Evolutionary conservation across 2,113 vertebrate species (phyloP).

Genomic region (Aepyceros melampus): DNA sequence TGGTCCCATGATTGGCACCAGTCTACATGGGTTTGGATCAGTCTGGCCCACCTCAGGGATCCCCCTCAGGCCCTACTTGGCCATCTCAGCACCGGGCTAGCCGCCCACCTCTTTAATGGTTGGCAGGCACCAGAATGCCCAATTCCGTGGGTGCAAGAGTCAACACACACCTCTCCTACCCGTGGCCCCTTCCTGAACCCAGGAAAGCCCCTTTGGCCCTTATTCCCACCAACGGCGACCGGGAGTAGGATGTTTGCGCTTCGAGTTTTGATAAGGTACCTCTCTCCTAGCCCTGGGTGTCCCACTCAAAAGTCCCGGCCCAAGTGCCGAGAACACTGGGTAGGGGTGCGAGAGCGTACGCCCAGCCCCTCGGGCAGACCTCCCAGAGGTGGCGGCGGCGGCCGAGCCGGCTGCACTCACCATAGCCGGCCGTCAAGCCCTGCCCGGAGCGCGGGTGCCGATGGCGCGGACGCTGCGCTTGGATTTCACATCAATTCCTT

Average conservation of each 20-base stretch:
- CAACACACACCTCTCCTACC: background rate
- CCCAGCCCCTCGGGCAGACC: background rate
- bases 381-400: background rate
- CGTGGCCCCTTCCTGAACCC: background rate
- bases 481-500: conserved; percentile 60
- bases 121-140: conserved; percentile 1
- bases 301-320: background rate
- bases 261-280: background rate
- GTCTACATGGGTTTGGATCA: background rate
- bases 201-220: background rate
- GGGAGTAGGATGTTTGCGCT: background rate
- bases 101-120: conserved; percentile 9
- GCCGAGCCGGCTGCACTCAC: conserved; percentile 56
- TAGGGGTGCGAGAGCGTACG: background rate
- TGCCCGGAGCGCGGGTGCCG: conserved; percentile 50
- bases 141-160: background rate
- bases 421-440: conserved; percentile 68
- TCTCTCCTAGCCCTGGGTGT: background rate
- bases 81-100: background rate
- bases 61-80: background rate
- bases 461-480: conserved; percentile 41
- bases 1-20: background rate
- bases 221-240: background rate
- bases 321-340: background rate
- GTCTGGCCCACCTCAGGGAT: background rate